Conservation (phyloP, 2,888 invertebrate species). For the Oeneis ivallda region DNA sequence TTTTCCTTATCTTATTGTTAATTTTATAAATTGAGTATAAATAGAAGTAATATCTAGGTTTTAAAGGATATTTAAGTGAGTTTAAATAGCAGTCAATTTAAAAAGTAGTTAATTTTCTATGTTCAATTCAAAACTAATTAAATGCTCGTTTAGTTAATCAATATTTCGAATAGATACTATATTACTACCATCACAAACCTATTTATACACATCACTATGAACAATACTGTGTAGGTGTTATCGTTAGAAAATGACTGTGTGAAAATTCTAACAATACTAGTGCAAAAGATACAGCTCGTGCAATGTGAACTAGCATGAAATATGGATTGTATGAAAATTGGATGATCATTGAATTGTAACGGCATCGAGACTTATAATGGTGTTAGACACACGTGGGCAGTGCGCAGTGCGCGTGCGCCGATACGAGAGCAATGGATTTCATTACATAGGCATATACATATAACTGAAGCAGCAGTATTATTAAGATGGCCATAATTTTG, state of each 20-base stretch:
- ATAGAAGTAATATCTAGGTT: no score
- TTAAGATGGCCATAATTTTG: neutral
- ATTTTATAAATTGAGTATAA: no score
- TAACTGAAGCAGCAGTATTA: slow-evolving; percentile 4
- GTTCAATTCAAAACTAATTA: neutral
- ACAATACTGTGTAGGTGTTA: slow-evolving; percentile 7
- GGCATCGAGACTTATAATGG: slow-evolving; percentile 22
- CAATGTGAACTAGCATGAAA: slow-evolving; percentile 28
- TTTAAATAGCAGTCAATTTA: neutral
- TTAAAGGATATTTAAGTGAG: no score
- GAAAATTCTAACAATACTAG: slow-evolving; percentile 28
- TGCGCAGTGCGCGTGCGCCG: slow-evolving; percentile 15
- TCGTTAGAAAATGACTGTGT: slow-evolving; percentile 28
- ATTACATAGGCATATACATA: neutral
- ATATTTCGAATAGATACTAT: slow-evolving; percentile 1
- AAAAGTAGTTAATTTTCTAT: neutral
- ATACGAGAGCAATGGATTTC: slow-evolving; percentile 19
- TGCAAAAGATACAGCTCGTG: slow-evolving; percentile 22
- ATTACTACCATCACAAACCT: neutral
- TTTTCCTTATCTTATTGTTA: no score
- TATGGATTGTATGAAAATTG: slow-evolving; percentile 24
- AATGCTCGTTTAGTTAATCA: slow-evolving; percentile 2
- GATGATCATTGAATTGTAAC: slow-evolving; percentile 29
- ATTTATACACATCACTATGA: neutral
- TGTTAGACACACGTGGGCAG: slow-evolving; percentile 15